Percentiles rank a stretch among this genome's conserved stretches.
Conservation (phyloP, 2,888 invertebrate genomes). For the Cephalotes varians region DNA sequence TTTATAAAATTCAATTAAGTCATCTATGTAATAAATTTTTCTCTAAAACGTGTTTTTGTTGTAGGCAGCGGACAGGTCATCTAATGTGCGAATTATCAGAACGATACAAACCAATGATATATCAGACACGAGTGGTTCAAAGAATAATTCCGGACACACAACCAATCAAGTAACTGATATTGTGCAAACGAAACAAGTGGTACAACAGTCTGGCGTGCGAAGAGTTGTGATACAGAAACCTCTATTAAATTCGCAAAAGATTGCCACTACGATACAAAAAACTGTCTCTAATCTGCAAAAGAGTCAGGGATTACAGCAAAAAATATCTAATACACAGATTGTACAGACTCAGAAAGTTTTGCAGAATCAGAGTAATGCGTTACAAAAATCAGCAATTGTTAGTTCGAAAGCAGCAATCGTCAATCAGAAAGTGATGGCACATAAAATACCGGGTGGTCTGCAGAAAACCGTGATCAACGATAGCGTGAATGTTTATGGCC, state of each 20-base stretch:
- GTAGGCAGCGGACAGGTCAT: constrained; percentile 72
- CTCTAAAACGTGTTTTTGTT: constrained; percentile 67
- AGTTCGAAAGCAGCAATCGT: constrained; percentile 50
- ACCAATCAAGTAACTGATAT: constrained; percentile 58
- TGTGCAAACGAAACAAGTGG: constrained; percentile 60
- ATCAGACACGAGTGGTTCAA: constrained; percentile 50
- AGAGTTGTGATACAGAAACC: constrained; percentile 81
- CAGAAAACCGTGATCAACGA: constrained; percentile 67
- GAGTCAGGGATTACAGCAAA: constrained; percentile 59
- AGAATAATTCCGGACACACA: constrained; percentile 48
- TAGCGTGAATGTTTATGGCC: constrained; percentile 57
- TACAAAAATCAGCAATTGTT: constrained; percentile 55
- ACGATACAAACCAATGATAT: constrained; percentile 73
- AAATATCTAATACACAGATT: constrained; percentile 23
- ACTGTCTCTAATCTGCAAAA: constrained; percentile 78
- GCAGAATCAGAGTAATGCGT: constrained; percentile 42
- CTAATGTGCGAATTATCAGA: constrained; percentile 78
- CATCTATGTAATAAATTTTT: background rate
- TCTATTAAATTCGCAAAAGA: constrained; percentile 71
- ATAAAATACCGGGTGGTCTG: constrained; percentile 67
- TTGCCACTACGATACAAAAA: constrained; percentile 77
- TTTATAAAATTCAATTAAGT: constrained; percentile 3
- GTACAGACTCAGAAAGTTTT: constrained; percentile 61
- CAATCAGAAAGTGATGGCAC: constrained; percentile 74
- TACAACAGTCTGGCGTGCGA: constrained; percentile 69